Percentiles rank a stretch among this genome's conserved stretches.
Conservation (phyloP, 2,797 vertebrate genomes). For the Siniperca undulata region DNA sequence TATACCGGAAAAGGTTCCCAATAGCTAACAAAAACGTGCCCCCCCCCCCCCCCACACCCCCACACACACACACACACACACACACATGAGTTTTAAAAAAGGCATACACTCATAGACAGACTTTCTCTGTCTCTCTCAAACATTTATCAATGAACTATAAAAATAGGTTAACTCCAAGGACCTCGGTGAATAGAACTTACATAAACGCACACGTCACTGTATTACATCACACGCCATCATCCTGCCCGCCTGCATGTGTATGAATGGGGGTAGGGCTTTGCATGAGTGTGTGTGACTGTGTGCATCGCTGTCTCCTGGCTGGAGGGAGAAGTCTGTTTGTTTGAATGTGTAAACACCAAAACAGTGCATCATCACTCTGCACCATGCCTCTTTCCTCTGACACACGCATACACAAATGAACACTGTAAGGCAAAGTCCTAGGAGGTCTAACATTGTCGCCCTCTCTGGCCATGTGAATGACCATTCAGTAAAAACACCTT, state of each 20-base stretch:
- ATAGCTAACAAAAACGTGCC: no score
- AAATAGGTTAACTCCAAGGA: slow-evolving; percentile 71
- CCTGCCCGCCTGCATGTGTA: slow-evolving; percentile 46
- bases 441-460: slow-evolving; percentile 13
- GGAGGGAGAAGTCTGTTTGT: slow-evolving; percentile 51
- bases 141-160: slow-evolving; percentile 75
- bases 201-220: slow-evolving; percentile 77
- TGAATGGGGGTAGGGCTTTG: slow-evolving; percentile 68
- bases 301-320: slow-evolving; percentile 44
- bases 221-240: slow-evolving; percentile 78
- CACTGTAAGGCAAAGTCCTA: not conserved
- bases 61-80: not conserved
- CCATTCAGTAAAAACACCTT: slow-evolving; percentile 63
- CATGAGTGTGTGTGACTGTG: slow-evolving; percentile 28
- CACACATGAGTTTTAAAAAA: not conserved
- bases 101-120: not conserved
- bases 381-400: slow-evolving; percentile 6
- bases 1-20: no score
- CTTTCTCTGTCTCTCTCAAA: slow-evolving; percentile 32
- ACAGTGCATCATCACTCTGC: slow-evolving; percentile 48
- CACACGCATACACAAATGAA: slow-evolving; percentile 21
- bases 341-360: slow-evolving; percentile 59
- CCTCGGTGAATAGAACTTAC: slow-evolving; percentile 73
- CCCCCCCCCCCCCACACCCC: no score
- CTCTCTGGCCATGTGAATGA: slow-evolving; percentile 29